Evolutionary conservation across 1,140 invertebrate genomes (phyloP), one percentile per base, ranked within the genome.

Genomic region (Euborellia annulipes): DNA sequence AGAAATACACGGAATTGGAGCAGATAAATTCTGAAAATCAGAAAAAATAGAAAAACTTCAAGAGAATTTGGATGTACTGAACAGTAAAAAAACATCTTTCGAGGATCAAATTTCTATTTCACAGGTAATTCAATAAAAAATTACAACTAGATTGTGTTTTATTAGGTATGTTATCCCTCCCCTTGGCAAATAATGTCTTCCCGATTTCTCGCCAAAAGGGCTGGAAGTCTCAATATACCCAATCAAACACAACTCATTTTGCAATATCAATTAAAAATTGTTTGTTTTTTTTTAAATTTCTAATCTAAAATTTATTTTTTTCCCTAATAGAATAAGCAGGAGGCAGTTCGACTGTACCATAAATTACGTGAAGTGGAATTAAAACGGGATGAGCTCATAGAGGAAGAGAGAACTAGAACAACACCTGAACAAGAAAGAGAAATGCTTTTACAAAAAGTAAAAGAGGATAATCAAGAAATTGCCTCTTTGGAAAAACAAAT

Each of bases 381-480:
- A 42, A 83, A 81, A 55, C 65, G 74, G 22, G 70, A 79, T 46
- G 70, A 68, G 41, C 57, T 87, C 22, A 61, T 73, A 43, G 72
- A 79, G 50, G 82, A 86, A 59, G 74, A 80, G 36, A 71, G 72
- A 42, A 75, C 72, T 41, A 71, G 73, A 41, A 64, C 79, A 2
- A 76, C 79, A 37, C 84, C 84, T 0, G 79, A 79, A 50, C 76
- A 85, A 53, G 82, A 87, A 57, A 66, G 79, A 49, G 81, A 82
- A 53, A 73, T 75, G 50, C 63, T 88, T 3, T 55, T 89, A 30
- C 66, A 72, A 23, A 71, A 84, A 64, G 82, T 89, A 13, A 84
- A 85, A 49, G 76, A 81, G 54, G 82, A 90, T 47, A 88, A 88
- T 57, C 70, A 75, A 9, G 82, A 87, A 48, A 82, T 86, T 18